These are phyloP conservation scores for Megalops atlanticus DNA, from an alignment of 2,113 vertebrate genomes.

Conservation along the genomic window DNA sequence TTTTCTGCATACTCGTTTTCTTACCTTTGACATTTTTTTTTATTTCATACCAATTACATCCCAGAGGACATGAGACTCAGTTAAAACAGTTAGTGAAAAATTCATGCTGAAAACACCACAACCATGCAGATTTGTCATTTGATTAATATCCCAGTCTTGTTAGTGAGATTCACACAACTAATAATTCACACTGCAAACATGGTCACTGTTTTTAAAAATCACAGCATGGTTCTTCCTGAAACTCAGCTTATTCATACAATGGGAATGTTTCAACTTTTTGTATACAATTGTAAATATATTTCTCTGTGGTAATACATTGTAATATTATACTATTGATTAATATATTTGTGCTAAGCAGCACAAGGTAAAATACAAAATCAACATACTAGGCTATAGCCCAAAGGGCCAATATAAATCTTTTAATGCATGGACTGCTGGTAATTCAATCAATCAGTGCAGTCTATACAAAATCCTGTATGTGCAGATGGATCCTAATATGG, in stretches of 20 bases:
- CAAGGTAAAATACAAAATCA: too few species aligned
- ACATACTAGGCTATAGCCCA: too few species aligned
- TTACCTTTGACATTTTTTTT: constrained; percentile 51
- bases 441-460: too few species aligned
- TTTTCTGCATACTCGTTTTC: constrained; percentile 38
- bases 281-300: background rate
- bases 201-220: background rate
- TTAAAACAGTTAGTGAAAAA: constrained; percentile 75
- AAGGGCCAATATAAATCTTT: too few species aligned
- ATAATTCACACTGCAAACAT: background rate
- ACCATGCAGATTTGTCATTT: constrained; percentile 56
- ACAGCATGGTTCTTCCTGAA: background rate
- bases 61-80: constrained; percentile 95
- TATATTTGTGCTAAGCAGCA: too few species aligned
- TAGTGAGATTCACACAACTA: constrained; percentile 45
- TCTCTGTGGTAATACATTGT: background rate
- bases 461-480: too few species aligned
- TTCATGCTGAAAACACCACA: constrained; percentile 73
- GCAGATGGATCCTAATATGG: background rate
- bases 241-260: background rate
- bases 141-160: constrained; percentile 55
- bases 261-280: background rate
- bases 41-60: constrained; percentile 55
- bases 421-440: too few species aligned
- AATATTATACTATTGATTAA: background rate